Percentiles rank a stretch among this genome's conserved stretches.
Evolutionary conservation across 1,140 invertebrate species (phyloP).

Genomic region (Drosophila elegans): DNA sequence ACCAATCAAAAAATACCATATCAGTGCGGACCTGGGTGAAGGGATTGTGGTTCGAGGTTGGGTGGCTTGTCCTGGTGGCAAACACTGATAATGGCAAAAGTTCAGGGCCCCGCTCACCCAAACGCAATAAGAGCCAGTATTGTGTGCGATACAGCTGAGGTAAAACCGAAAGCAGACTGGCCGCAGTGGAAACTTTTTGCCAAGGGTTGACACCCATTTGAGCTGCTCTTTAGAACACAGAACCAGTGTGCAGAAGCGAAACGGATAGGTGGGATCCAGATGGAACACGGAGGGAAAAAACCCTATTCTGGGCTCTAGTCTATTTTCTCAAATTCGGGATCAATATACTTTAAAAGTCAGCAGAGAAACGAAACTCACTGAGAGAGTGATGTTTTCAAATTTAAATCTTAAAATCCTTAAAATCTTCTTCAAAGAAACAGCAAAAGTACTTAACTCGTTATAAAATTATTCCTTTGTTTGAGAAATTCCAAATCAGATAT

Average conservation of each 20-base stretch:
- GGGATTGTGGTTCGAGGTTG: conserved; percentile 3
- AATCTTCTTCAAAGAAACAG: too few relatives aligned
- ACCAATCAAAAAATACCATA: conserved; percentile 80
- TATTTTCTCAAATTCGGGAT: neutral
- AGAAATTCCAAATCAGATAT: too few relatives aligned
- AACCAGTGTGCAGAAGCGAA: conserved; percentile 57
- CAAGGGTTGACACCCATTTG: conserved; percentile 73
- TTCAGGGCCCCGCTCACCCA: conserved; percentile 23
- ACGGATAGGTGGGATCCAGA: conserved; percentile 25
- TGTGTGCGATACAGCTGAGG: conserved; percentile 23
- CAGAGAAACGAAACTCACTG: neutral
- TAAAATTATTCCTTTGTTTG: too few relatives aligned
- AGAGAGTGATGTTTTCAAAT: neutral
- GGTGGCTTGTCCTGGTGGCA: conserved; percentile 10
- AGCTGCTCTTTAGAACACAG: conserved; percentile 46
- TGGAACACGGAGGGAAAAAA: conserved; percentile 5
- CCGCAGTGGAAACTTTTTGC: conserved; percentile 56
- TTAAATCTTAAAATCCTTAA: too few relatives aligned
- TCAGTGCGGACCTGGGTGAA: conserved; percentile 36
- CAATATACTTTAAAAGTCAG: neutral
- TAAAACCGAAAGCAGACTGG: conserved; percentile 49
- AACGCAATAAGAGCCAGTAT: conserved; percentile 12
- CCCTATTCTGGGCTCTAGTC: neutral
- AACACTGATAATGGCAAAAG: conserved; percentile 67
- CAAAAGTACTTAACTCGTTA: too few relatives aligned